Base-by-base conservation (phyloP, 2,113 vertebrate species). In the Cacatua alba region DNA sequence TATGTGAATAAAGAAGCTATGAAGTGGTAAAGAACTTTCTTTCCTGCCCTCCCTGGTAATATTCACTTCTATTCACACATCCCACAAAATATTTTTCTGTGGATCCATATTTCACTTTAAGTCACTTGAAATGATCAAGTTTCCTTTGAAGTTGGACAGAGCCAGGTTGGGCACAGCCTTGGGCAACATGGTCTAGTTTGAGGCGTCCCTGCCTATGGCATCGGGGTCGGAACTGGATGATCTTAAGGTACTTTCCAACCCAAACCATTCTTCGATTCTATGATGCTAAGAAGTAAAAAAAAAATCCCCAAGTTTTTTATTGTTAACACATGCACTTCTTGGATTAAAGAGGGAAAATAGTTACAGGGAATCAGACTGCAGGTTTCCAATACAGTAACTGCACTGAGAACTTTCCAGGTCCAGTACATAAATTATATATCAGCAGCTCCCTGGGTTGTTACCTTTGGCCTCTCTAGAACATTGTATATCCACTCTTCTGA, bases 401-500 rank as follows among this genome's bases (percentile, higher is more conserved):
- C n/a, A 64, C 1, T 3, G 8, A 67, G 49, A 92, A 82, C 19
- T 15, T 48, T 57, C n/a, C 12, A 68, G 16, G 33, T 26, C 48
- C 35, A 57, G 20, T 44, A 84, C 53, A 84, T 14, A 62, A 48
- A 63, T 10, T 13, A 63, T 0, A 57, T 3, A 75, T 12, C 15
- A 29, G 10, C n/a, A 55, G 8, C 35, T 41, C 21, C 20, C 12
- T 29, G 15, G 3, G 2, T 20, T 55, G 35, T 25, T 33, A 71
- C 11, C 21, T 52, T 46, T 44, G 33, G 77, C 43, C 17, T 35
- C 63, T 70, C 11, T 33, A 82, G 44, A 44, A 60, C 18, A 26
- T 11, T 4, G 2, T 17, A 4, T 0, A 3, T 1, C 33, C 20
- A 3, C 46, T n/a, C 16, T 9, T 55, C 52, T 3, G 24, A 62